These are phyloP conservation scores for Tetragnatha montana DNA, from an alignment of 2,888 invertebrate genomes.

Conservation along the genomic window DNA sequence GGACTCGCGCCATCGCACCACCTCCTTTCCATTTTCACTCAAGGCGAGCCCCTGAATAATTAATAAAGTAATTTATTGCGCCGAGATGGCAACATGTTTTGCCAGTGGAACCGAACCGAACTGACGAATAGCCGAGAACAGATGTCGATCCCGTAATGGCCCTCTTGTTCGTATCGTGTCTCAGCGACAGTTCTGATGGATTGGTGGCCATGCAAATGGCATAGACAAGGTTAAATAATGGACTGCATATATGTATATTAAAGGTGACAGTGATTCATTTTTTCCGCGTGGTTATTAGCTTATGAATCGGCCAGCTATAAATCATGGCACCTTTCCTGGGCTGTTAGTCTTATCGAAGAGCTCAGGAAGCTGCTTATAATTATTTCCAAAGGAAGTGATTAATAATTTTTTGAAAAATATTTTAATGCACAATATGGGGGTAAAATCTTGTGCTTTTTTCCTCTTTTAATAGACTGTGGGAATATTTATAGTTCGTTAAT, in stretches of 20 bases:
- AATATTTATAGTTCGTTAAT: too few species aligned
- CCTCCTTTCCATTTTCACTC: neutral
- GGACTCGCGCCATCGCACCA: slow-evolving; percentile 11
- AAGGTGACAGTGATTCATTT: slow-evolving; percentile 30
- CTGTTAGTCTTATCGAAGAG: neutral
- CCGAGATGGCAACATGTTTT: slow-evolving; percentile 45
- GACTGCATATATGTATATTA: slow-evolving; percentile 30
- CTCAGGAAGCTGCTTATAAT: neutral
- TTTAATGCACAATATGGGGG: neutral
- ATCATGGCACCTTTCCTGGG: neutral
- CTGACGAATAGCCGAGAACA: slow-evolving; percentile 25
- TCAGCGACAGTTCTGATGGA: slow-evolving; percentile 35
- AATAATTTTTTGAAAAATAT: neutral
- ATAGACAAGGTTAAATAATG: slow-evolving; percentile 33
- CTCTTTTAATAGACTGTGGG: neutral
- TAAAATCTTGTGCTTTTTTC: neutral
- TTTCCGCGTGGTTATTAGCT: slow-evolving; percentile 25
- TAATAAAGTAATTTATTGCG: slow-evolving; percentile 40
- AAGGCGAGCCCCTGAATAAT: slow-evolving; percentile 37
- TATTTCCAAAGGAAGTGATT: neutral
- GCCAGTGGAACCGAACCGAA: slow-evolving; percentile 4
- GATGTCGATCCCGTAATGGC: slow-evolving; percentile 39
- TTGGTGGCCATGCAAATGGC: slow-evolving; percentile 36
- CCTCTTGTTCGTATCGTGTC: slow-evolving; percentile 37
- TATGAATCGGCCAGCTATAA: neutral